Evolutionary conservation across 2,888 invertebrate genomes (phyloP), one percentile per base, ranked within the genome.

Genomic region (Cataglyphis altisquamis): DNA sequence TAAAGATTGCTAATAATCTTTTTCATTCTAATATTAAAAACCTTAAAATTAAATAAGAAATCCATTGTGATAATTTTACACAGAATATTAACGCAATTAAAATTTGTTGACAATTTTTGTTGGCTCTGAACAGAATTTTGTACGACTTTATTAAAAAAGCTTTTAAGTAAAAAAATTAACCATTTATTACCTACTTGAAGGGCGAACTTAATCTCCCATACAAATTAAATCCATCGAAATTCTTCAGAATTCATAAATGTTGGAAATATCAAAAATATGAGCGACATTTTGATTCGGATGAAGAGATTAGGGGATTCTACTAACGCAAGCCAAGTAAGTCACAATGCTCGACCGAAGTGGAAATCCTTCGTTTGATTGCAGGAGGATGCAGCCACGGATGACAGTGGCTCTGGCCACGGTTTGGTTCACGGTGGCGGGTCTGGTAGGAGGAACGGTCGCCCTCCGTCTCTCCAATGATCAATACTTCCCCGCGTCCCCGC

Each of bases 401-500:
- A 93, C 91, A 88, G 91, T 92, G 90, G 92, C 90, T 90, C 91
- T 93, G 89, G 91, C 92, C 90, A 90, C 91, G 91, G 90, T 91
- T 90, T 94, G 93, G 92, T 90, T 93, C 86, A 89, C 74, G 82
- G 83, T 87, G 87, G 84, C 70, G 87, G 90, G 89, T 88, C 89
- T 92, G 90, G 92, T 92, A 89, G 92, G 91, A 90, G 77, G n/a
- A 70, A 91, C 93, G 84, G 88, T 92, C 88, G 84, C 89, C 88
- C 90, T 90, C 87, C 90, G 87, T 86, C 90, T 90, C 87, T 84
- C 89, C 87, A 88, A 89, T 93, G 94, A 94, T 94, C 94, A 94
- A 94, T 94, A 94, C 93, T 91, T 92, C 93, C 93, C 93, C 90
- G 90, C 90, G 86, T 87, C 91, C 86, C 88, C 91, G 86, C 89